phyloP scores from a whole-genome alignment of 2,113 vertebrate genomes.

The Melanocharis versteri region DNA sequence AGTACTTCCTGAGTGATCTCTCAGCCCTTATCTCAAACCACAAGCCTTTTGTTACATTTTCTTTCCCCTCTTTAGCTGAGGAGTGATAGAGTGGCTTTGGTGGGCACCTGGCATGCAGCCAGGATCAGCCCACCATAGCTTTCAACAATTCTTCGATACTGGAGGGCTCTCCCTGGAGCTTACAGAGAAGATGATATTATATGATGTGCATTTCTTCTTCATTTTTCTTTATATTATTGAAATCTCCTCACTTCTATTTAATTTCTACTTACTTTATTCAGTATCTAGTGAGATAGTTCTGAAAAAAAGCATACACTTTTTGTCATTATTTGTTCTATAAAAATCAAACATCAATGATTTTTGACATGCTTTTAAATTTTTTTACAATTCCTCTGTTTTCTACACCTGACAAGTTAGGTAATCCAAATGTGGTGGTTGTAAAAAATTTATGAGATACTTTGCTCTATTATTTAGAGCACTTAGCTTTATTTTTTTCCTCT shows the following conservation, averaged over 20 bases:
- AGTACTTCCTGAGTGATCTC: not conserved
- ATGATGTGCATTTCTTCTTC: not conserved
- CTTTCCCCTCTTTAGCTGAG: not conserved
- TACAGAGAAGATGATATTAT: not conserved
- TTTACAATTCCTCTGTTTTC: not conserved
- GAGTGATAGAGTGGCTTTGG: not conserved
- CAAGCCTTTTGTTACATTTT: not conserved
- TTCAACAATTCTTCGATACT: not conserved
- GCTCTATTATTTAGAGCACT: not conserved
- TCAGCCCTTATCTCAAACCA: not conserved
- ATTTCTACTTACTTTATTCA: not conserved
- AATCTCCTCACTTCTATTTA: not conserved
- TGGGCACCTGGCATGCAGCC: accelerated
- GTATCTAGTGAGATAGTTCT: not conserved
- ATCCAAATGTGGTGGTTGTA: not conserved
- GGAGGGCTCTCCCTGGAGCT: not conserved
- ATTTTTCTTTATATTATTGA: not conserved
- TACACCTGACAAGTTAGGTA: not conserved
- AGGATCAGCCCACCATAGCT: not conserved
- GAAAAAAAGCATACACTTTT: not conserved
- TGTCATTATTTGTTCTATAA: not conserved
- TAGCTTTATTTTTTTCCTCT: not conserved
- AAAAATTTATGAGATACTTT: not conserved
- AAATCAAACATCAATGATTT: not conserved
- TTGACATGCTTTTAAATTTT: not conserved